Evolutionary conservation across 2,797 vertebrate species (phyloP).

Genomic region (Halcyon chelicuti): DNA sequence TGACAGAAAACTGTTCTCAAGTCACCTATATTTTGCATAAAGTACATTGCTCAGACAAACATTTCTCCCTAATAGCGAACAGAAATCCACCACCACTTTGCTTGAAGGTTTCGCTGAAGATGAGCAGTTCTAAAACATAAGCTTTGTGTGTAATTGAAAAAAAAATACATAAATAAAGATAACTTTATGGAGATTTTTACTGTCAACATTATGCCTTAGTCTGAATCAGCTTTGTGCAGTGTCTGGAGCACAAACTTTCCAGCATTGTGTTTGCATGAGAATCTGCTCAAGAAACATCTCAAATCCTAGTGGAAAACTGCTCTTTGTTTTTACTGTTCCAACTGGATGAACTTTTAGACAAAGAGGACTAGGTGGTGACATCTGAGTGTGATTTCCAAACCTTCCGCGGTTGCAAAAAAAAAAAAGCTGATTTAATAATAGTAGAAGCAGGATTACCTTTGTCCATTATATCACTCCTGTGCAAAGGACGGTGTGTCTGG

Average conservation of each 20-base stretch:
- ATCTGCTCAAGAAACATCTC: neutral
- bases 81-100: neutral
- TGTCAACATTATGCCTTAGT: neutral
- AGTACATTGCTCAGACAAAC: rapidly evolving
- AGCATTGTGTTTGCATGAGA: neutral
- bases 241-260: neutral
- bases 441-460: neutral
- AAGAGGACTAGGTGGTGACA: neutral
- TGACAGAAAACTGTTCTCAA: neutral
- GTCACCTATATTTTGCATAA: neutral
- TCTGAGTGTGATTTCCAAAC: neutral
- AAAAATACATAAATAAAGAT: neutral
- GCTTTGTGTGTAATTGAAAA: neutral
- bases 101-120: neutral
- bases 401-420: neutral
- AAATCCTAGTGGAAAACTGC: neutral
- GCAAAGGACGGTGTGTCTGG: neutral
- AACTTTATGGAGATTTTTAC: neutral
- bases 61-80: neutral
- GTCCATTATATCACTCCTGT: neutral
- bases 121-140: neutral
- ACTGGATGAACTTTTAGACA: constrained; percentile 2
- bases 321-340: constrained; percentile 23
- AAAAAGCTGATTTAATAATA: neutral
- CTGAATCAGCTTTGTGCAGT: neutral